Evolutionary conservation across 2,888 invertebrate genomes (phyloP).

Genomic region (Lucinisca nassula): DNA sequence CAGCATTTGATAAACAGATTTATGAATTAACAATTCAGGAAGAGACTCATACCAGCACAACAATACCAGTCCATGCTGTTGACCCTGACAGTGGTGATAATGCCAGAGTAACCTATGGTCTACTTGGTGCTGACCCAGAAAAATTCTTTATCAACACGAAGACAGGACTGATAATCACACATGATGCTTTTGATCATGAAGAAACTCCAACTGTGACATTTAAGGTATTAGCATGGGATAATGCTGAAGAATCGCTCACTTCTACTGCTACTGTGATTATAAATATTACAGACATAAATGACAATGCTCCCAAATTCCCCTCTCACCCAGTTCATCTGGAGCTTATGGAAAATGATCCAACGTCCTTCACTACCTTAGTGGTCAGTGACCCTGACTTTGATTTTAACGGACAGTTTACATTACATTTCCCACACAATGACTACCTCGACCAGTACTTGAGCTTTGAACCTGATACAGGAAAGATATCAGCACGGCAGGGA

Average conservation of each 20-base stretch:
- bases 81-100: slow-evolving; percentile 89
- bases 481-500: slow-evolving; percentile 94
- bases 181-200: slow-evolving; percentile 94
- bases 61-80: slow-evolving; percentile 90
- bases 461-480: slow-evolving; percentile 92
- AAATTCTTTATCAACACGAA: slow-evolving; percentile 95
- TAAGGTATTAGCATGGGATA: slow-evolving; percentile 95
- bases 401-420: slow-evolving; percentile 93
- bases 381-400: slow-evolving; percentile 97
- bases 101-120: slow-evolving; percentile 89
- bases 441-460: slow-evolving; percentile 89
- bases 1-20: slow-evolving; percentile 76
- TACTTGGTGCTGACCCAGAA: slow-evolving; percentile 91
- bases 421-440: slow-evolving; percentile 66
- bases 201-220: slow-evolving; percentile 97
- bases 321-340: slow-evolving; percentile 96
- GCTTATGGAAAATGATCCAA: slow-evolving; percentile 95
- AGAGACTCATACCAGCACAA: slow-evolving; percentile 74
- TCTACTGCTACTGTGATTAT: slow-evolving; percentile 91
- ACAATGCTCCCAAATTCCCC: slow-evolving; percentile 98
- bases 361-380: slow-evolving; percentile 95
- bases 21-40: slow-evolving; percentile 81
- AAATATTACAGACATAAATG: slow-evolving; percentile 98
- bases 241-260: slow-evolving; percentile 92
- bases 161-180: slow-evolving; percentile 95